phyloP scores from a whole-genome alignment of 2,888 invertebrate species.

The Keiferia lycopersicella region DNA sequence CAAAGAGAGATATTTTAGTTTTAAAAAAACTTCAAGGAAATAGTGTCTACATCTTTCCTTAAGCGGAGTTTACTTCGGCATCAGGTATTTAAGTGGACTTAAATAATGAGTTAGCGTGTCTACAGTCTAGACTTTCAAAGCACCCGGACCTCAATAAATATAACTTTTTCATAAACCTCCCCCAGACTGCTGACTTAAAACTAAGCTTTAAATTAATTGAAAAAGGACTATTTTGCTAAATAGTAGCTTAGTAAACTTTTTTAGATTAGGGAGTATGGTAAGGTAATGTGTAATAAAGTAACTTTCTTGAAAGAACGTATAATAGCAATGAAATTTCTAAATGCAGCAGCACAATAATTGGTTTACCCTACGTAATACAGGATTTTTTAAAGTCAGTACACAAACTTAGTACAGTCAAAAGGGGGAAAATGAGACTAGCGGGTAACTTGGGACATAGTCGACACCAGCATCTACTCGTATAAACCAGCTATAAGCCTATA shows the following conservation, averaged over 20 bases:
- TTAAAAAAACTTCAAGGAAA: neutral
- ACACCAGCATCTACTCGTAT: no score
- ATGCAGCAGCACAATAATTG: no score
- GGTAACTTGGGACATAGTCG: no score
- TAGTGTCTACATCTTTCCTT: conserved; percentile 37
- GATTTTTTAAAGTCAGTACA: no score
- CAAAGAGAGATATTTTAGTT: no score
- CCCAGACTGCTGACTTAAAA: neutral
- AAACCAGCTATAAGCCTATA: no score
- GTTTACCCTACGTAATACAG: no score
- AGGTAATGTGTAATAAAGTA: neutral
- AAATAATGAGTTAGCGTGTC: conserved; percentile 73
- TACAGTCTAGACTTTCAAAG: conserved; percentile 64
- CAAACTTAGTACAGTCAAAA: no score
- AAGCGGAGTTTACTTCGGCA: conserved; percentile 40
- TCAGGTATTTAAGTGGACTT: conserved; percentile 53
- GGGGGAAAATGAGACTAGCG: no score
- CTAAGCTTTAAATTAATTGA: conserved; percentile 9
- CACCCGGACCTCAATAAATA: conserved; percentile 30
- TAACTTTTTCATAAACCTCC: conserved; percentile 31
- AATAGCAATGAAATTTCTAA: neutral
- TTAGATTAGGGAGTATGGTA: no score
- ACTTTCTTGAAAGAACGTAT: neutral
- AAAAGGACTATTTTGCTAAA: neutral
- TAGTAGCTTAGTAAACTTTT: neutral